phyloP scores from a whole-genome alignment of 1,140 invertebrate species.

The Cryptotermes secundus region DNA sequence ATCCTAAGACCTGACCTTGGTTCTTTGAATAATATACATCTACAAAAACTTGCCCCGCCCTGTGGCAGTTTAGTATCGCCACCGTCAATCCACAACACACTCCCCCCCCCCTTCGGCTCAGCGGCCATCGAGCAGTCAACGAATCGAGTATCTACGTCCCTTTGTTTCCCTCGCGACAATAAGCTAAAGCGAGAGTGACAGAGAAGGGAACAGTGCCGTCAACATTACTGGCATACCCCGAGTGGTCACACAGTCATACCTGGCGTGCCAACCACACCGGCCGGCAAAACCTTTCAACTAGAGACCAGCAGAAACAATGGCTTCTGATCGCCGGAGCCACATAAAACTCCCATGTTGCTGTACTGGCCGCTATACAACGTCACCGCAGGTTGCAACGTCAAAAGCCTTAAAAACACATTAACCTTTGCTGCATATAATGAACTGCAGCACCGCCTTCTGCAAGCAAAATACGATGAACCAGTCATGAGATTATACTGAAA shows the following conservation, averaged over 20 bases:
- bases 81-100: constrained; percentile 5
- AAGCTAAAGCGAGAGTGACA: neutral
- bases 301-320: neutral
- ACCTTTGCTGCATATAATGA: neutral
- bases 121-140: too few relatives aligned
- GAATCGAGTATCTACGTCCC: neutral
- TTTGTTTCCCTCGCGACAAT: constrained; percentile 16
- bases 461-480: too few relatives aligned
- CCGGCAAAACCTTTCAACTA: constrained; percentile 21
- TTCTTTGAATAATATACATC: constrained; percentile 11
- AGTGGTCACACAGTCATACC: constrained; percentile 4
- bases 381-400: neutral
- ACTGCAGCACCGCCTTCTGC: neutral
- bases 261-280: neutral
- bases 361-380: neutral
- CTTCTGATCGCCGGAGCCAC: neutral
- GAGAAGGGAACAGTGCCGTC: constrained; percentile 1
- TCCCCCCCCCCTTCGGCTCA: neutral
- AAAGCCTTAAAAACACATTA: neutral
- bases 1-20: constrained; percentile 19
- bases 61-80: neutral
- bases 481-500: too few relatives aligned
- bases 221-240: constrained; percentile 21
- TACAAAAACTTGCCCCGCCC: constrained; percentile 27
- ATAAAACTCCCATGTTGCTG: neutral